Base-by-base conservation (phyloP, 2,888 invertebrate species). In the Agonopterix subpropinquella region DNA sequence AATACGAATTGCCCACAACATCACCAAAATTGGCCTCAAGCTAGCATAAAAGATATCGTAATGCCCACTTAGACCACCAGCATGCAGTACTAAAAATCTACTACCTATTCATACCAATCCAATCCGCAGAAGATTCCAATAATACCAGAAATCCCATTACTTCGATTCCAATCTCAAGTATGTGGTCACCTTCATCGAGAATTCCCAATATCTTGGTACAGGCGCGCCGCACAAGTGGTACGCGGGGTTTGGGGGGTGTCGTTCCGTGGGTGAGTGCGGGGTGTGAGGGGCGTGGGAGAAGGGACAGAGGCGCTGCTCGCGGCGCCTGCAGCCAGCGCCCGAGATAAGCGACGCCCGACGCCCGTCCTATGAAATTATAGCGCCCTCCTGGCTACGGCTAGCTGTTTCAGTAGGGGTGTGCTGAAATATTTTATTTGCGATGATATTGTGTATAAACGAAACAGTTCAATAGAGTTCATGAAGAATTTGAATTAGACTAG, bases 261-360 rank as follows among this genome's bases (percentile, higher is more conserved):
- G 28, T 4, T 28, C 2, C 28, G 28, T 28, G 28, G 28, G 28
- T 28, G 28, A 28, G 64, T 63, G 59, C 56, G 39, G 15, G 45
- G 13, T n/a, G 36, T 37, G 28, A 28, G 45, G 37, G 45, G 37
- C 13, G 36, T 11, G 41, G 45, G 11, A n/a, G 47, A 28, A 28
- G 28, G 28, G 28, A 28, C 28, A 28, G 28, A 47, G 47, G 41
- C 42, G 41, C 47, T 42, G 42, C 35, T n/a, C 78, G 47, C 49
- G 52, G 52, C 52, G 52, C 85, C 84, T 83, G 77, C 70, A 81
- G 70, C 76, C 77, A 77, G 77, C 82, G 81, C 81, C 79, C 80
- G 76, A 77, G 85, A 84, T 85, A 86, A 85, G 83, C 85, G 83
- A 67, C 74, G 78, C 76, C 73, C 83, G 81, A 80, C 85, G 82